Evolutionary conservation across 1,140 invertebrate genomes (phyloP), one percentile per base, ranked within the genome.

Genomic region (Rhynchophorus ferrugineus): DNA sequence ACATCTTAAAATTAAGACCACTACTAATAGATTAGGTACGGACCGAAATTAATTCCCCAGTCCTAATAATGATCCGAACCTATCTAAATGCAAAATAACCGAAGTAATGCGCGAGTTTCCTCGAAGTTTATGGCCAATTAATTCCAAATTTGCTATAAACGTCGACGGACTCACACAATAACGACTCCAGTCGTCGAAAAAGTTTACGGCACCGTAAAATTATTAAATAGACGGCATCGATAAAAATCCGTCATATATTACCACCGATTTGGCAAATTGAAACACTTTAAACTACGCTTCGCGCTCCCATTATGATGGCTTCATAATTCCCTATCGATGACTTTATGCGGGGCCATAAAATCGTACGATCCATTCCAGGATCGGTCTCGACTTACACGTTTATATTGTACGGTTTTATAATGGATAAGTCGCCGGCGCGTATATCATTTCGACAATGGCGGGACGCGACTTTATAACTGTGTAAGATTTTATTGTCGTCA

Each of bases 331-430:
- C 49, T 44, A 49, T 56, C 52, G 44, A 59, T 49, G 48, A 59
- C 52, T 56, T 58, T 56, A 56, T 48, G 52, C 53, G 47, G 41
- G 45, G 54, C 46, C 22, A 51, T 59, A 59, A 59, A 59, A 54
- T 18, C 47, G 43, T 47, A 44, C 41, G 9, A 50, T 42, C 33
- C 37, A 24, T 50, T 16, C 39, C 49, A 29, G 19, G 22, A 38
- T 38, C 36, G 36, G 6, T 13, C 16, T 3, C 3, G n/a, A 39
- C n/a, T 39, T 14, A 14, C 11, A 11, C 9, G 9, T 39, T 11
- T 29, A 29, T 29, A 29, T 29, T 29, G 24, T 29, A 29, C 24
- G 24, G 5, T 29, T 5, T 29, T 29, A 11, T 6, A 29, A 29
- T 29, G 24, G 24, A 29, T 11, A 11, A 29, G 24, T 29, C 24